These are phyloP conservation scores for Cromileptes altivelis DNA, from an alignment of 2,113 vertebrate genomes.

Conservation along the genomic window DNA sequence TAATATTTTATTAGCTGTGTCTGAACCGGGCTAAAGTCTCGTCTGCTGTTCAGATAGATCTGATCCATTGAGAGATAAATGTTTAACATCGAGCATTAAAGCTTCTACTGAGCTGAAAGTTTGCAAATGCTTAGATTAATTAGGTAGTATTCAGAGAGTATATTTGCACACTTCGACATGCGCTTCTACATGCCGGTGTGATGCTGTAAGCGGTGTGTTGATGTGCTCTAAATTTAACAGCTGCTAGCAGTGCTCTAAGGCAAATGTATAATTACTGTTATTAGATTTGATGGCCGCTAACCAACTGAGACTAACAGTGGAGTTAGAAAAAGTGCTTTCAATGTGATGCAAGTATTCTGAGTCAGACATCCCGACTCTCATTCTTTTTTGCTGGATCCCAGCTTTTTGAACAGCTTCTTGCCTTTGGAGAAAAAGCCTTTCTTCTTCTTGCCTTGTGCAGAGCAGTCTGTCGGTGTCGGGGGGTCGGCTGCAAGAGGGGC, in stretches of 20 bases:
- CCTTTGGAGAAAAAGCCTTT: slow-evolving; percentile 93
- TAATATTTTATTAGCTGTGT: slow-evolving; percentile 41
- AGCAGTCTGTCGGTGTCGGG: slow-evolving; percentile 51
- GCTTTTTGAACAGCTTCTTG: slow-evolving; percentile 91
- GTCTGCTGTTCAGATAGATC: slow-evolving; percentile 14
- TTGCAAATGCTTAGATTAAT: slow-evolving; percentile 44
- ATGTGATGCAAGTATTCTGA: slow-evolving; percentile 9
- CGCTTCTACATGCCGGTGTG: slow-evolving; percentile 61
- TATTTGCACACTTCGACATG: slow-evolving; percentile 56
- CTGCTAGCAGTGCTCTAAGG: slow-evolving; percentile 57
- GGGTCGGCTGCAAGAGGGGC: slow-evolving; percentile 40
- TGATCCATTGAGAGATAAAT: neutral
- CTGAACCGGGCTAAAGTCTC: slow-evolving; percentile 26
- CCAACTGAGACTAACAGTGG: slow-evolving; percentile 37
- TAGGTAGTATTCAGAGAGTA: slow-evolving; percentile 26
- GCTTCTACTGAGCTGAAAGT: slow-evolving; percentile 15
- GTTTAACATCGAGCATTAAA: slow-evolving; percentile 25
- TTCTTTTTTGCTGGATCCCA: slow-evolving; percentile 92
- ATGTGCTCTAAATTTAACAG: slow-evolving; percentile 22
- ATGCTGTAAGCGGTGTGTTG: slow-evolving; percentile 34
- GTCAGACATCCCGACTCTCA: slow-evolving; percentile 72
- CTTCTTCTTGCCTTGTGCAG: slow-evolving; percentile 87
- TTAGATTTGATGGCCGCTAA: slow-evolving; percentile 47
- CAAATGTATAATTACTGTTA: slow-evolving; percentile 45
- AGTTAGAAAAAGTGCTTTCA: slow-evolving; percentile 76